These are phyloP conservation scores for Bufotes viridis DNA, from an alignment of 2,797 vertebrate genomes.

Conservation along the genomic window DNA sequence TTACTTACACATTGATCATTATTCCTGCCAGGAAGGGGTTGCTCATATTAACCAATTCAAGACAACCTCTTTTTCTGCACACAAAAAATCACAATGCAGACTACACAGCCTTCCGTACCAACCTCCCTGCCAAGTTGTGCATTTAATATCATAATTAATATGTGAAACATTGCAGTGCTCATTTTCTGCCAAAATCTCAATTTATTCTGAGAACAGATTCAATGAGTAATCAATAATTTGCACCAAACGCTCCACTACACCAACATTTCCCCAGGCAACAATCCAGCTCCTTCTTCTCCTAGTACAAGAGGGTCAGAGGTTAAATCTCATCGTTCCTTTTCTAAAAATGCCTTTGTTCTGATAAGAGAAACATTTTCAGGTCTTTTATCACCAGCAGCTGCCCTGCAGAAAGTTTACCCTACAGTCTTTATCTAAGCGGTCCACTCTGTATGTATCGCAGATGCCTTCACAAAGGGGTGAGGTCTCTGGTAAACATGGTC, in stretches of 20 bases:
- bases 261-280: conserved; percentile 37
- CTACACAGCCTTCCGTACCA: not conserved
- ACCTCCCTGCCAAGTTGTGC: conserved; percentile 35
- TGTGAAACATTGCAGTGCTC: conserved; percentile 32
- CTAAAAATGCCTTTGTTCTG: conserved; percentile 45
- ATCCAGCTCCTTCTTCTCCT: conserved; percentile 9
- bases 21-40: conserved; percentile 11
- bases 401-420: conserved; percentile 35
- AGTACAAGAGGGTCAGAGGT: conserved; percentile 34
- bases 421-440: conserved; percentile 21
- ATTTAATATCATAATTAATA: conserved; percentile 55
- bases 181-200: conserved; percentile 51
- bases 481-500: not conserved
- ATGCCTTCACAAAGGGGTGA: not conserved
- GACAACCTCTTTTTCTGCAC: not conserved
- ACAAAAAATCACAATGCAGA: conserved; percentile 2
- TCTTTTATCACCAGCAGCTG: conserved; percentile 37
- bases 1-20: conserved; percentile 13
- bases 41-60: not conserved
- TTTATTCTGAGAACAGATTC: conserved; percentile 49
- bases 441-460: not conserved
- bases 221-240: conserved; percentile 46
- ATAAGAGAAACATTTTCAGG: conserved; percentile 47
- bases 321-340: conserved; percentile 38
- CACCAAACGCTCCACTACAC: conserved; percentile 15